These are phyloP conservation scores for Alca torda DNA, from an alignment of 2,797 vertebrate species.

Conservation along the genomic window DNA sequence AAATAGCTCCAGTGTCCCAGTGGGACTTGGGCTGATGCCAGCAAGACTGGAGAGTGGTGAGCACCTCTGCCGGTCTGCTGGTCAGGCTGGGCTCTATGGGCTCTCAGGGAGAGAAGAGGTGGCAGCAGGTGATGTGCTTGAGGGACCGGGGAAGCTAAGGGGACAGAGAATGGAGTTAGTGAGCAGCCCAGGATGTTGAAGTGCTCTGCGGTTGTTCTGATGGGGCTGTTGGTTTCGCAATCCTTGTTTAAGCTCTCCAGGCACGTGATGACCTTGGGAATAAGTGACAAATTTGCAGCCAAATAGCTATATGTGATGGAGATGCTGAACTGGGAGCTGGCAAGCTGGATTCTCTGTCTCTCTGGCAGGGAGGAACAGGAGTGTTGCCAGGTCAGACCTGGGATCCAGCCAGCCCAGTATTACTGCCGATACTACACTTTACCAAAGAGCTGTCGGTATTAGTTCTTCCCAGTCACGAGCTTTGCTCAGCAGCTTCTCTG, in stretches of 20 bases:
- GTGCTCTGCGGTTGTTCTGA: rapidly evolving
- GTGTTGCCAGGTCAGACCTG: not conserved
- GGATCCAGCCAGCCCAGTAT: not conserved
- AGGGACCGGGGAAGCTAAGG: rapidly evolving
- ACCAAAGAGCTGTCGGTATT: not conserved
- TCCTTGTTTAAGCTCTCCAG: not conserved
- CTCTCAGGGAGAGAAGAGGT: not conserved
- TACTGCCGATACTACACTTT: not conserved
- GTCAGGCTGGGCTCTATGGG: not conserved
- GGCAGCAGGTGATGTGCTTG: rapidly evolving
- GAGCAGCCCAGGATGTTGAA: not conserved
- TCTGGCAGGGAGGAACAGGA: not conserved
- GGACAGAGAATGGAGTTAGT: not conserved
- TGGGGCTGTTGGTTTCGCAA: not conserved
- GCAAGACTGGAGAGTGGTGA: rapidly evolving
- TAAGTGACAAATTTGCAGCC: not conserved
- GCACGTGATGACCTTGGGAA: conserved; percentile 12
- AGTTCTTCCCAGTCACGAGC: not conserved
- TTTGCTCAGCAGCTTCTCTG: not conserved
- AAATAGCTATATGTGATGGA: not conserved
- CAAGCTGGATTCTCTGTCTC: not conserved
- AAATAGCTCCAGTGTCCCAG: not conserved
- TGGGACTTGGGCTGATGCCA: not conserved
- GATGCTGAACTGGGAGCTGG: not conserved
- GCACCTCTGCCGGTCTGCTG: not conserved